Conservation (phyloP, 2,888 invertebrate species). For the Diogma glabrata region DNA sequence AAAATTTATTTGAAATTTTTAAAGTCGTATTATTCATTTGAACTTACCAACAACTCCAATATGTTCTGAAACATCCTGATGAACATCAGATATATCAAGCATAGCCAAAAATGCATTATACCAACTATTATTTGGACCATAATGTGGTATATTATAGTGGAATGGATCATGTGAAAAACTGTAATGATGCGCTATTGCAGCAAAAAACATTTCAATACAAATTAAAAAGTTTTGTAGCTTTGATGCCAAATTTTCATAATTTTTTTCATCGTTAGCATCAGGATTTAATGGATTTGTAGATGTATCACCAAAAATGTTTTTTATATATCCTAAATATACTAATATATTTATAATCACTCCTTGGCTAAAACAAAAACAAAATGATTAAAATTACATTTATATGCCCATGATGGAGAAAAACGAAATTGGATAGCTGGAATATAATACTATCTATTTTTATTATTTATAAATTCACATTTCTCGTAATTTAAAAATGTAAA, state of each 20-base stretch:
- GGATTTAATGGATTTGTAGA: constrained; percentile 27
- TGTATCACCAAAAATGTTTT: constrained; percentile 49
- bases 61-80: constrained; percentile 85
- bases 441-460: no score
- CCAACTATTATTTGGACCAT: constrained; percentile 40
- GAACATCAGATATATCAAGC: constrained; percentile 96
- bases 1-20: no score
- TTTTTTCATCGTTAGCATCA: constrained; percentile 49
- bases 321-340: constrained; percentile 72
- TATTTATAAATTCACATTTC: no score
- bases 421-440: no score
- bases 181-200: constrained; percentile 90
- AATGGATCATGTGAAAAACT: constrained; percentile 91
- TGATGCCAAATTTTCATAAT: constrained; percentile 63
- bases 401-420: no score
- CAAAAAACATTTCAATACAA: constrained; percentile 96
- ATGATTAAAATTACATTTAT: background rate
- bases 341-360: constrained; percentile 79
- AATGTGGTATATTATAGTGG: constrained; percentile 45
- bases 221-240: constrained; percentile 87
- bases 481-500: background rate
- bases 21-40: no score
- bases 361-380: constrained; percentile 55
- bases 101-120: constrained; percentile 78
- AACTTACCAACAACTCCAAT: constrained; percentile 82